Percentiles rank a stretch among this genome's conserved stretches.
Conservation (phyloP, 2,888 invertebrate species). For the Chymomyza fuscimana region DNA sequence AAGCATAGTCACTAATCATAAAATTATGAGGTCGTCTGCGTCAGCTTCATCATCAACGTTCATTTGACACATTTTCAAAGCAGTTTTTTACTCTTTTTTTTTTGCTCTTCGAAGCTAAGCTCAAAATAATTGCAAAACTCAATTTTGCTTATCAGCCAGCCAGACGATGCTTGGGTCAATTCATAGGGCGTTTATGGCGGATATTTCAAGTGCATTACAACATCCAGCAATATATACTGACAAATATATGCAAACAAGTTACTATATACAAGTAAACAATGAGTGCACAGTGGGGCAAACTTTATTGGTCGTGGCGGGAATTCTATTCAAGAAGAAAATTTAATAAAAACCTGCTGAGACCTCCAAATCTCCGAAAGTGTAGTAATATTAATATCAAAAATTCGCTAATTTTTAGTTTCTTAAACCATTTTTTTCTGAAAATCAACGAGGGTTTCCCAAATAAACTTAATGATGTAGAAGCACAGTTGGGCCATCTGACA, state of each 20-base stretch:
- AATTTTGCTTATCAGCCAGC: conserved; percentile 65
- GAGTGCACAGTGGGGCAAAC: conserved; percentile 23
- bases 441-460: too few relatives aligned
- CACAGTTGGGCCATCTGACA: too few relatives aligned
- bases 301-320: not conserved
- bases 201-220: conserved; percentile 28
- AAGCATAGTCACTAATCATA: conserved; percentile 70
- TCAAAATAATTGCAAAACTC: conserved; percentile 74
- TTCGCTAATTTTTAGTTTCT: too few relatives aligned
- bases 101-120: conserved; percentile 52
- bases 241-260: not conserved
- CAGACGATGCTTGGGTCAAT: conserved; percentile 53
- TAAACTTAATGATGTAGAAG: too few relatives aligned
- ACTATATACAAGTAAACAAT: not conserved
- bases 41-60: conserved; percentile 30
- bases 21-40: conserved; percentile 63
- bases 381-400: too few relatives aligned
- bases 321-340: too few relatives aligned
- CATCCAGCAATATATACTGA: conserved; percentile 10
- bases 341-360: too few relatives aligned
- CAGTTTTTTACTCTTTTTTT: conserved; percentile 32
- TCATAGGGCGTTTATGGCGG: conserved; percentile 9
- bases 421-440: too few relatives aligned
- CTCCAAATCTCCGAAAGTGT: too few relatives aligned
- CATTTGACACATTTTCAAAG: conserved; percentile 68